A percentile compares a stretch with the other conserved stretches of the same genome.
These are phyloP conservation scores for Pseudococcus jackbeardsleyi DNA, from an alignment of 2,888 invertebrate genomes.

Conservation along the genomic window DNA sequence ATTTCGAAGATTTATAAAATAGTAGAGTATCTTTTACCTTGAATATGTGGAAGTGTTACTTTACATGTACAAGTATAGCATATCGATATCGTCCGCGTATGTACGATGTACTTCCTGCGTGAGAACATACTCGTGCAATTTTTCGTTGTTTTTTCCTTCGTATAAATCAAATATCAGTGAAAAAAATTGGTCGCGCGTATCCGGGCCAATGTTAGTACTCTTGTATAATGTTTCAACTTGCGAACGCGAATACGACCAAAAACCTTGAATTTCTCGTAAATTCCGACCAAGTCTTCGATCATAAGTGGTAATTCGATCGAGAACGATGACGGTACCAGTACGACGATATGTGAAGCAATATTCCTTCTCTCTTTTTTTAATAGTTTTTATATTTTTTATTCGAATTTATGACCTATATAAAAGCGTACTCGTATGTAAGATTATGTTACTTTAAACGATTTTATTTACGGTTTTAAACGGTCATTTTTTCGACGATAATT, in stretches of 20 bases:
- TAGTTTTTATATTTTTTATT: neutral
- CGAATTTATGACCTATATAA: slow-evolving; percentile 12
- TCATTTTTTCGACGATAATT: neutral
- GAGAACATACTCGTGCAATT: neutral
- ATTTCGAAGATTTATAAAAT: neutral
- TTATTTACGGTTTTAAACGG: neutral
- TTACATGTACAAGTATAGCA: neutral
- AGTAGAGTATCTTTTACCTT: neutral
- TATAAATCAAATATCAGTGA: neutral
- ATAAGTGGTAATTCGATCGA: neutral
- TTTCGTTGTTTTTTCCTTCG: neutral
- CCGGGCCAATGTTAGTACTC: slow-evolving; percentile 1
- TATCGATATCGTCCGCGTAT: neutral
- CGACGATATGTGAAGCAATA: neutral
- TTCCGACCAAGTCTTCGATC: neutral
- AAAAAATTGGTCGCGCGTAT: neutral
- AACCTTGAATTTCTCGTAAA: slow-evolving; percentile 1
- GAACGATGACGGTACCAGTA: neutral
- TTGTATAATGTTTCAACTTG: neutral
- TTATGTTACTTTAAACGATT: neutral
- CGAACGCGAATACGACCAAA: neutral
- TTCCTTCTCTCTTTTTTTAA: neutral
- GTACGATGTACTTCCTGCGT: neutral
- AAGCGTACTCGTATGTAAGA: neutral
- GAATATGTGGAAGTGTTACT: neutral